Base-by-base conservation (phyloP, 2,113 vertebrate genomes). In the Entelurus aequoreus region DNA sequence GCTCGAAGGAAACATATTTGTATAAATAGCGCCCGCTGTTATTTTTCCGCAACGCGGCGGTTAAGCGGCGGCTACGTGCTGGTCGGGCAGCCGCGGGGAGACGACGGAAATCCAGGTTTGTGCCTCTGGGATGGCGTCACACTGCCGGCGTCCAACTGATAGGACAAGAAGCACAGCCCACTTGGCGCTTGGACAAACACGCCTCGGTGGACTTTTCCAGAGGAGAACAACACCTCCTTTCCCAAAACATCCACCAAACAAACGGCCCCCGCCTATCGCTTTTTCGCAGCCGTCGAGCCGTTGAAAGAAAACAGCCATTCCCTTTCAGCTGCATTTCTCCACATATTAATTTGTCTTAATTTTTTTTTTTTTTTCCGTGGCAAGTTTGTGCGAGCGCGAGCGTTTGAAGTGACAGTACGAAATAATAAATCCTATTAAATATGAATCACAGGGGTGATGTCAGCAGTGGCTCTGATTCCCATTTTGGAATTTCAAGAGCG, bases 391-490 rank as follows among this genome's bases (percentile, higher is more conserved):
- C 79, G 79, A 83, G 83, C 83, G 78, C 72, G 82, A 44, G 69
- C 76, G 88, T 91, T 92, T 91, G 89, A 92, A 90, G 89, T 91
- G 88, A 90, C 88, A 88, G 83, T 86, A 87, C 88, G 84, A 90
- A 91, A 91, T 90, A 89, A 90, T 91, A 90, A 92, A 90, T 82
- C 79, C 75, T 86, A 91, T 92, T 92, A 92, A 92, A 90, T 84
- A 92, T 90, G 86, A 91, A 90, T 91, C 87, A 92, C 80, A 90
- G 77, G 66, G 72, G 74, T 77, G n/a, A 74, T 87, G 88, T 90
- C 86, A 84, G 76, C 59, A 53, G 58, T 78, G 76, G 82, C 76
- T 77, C 69, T 86, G 88, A 90, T 88, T 88, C 83, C 83, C 77
- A 81, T 90, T 89, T 89, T 57, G 55, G 88, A 90, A 89, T 87